These are phyloP conservation scores for Calliphora vomitoria DNA, from an alignment of 2,888 invertebrate species.

Conservation along the genomic window DNA sequence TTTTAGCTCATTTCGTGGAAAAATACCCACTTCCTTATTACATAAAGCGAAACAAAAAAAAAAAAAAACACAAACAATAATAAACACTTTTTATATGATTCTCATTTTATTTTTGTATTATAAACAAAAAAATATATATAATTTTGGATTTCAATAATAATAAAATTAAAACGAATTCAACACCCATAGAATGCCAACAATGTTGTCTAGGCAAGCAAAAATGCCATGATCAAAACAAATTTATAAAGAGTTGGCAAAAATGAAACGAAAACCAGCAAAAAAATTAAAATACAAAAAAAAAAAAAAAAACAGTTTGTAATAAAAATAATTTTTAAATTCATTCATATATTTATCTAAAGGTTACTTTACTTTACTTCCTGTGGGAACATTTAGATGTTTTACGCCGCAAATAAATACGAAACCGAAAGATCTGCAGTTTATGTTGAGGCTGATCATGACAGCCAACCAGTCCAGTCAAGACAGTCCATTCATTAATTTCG, in stretches of 20 bases:
- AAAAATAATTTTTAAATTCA: slow-evolving; percentile 20
- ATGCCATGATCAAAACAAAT: slow-evolving; percentile 44
- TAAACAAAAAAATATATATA: slow-evolving; percentile 38
- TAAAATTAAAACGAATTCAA: slow-evolving; percentile 44
- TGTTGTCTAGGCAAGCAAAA: slow-evolving; percentile 37
- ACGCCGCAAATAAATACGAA: slow-evolving; percentile 37
- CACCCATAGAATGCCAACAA: slow-evolving; percentile 62
- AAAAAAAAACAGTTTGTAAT: neutral
- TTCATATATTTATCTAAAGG: slow-evolving; percentile 35
- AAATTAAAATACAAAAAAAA: neutral
- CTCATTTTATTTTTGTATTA: slow-evolving; percentile 12
- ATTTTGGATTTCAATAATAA: slow-evolving; percentile 23
- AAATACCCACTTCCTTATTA: slow-evolving; percentile 33
- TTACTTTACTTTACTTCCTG: slow-evolving; percentile 61
- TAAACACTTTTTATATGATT: slow-evolving; percentile 24
- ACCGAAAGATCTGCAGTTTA: slow-evolving; percentile 15
- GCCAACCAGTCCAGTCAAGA: neutral
- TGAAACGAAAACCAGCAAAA: slow-evolving; percentile 10
- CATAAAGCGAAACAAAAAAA: slow-evolving; percentile 1
- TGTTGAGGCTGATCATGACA: slow-evolving; percentile 18
- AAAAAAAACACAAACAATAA: neutral
- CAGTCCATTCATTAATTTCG: slow-evolving; percentile 30
- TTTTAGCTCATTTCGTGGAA: slow-evolving; percentile 34
- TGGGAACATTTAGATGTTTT: slow-evolving; percentile 58
- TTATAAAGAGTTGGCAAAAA: neutral